Conservation (phyloP, 2,888 invertebrate genomes). For the Philopedon plagiatum region DNA sequence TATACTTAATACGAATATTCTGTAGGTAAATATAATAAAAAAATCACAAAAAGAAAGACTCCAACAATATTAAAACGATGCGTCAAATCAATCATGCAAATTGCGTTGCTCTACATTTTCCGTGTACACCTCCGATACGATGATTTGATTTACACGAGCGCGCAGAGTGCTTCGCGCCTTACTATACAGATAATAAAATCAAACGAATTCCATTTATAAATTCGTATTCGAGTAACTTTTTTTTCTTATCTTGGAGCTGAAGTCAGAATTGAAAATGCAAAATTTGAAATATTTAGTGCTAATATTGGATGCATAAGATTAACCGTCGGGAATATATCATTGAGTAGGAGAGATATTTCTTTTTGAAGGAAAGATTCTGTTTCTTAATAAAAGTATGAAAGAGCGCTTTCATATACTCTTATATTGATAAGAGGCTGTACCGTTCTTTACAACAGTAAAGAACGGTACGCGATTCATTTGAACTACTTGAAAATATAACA, state of each 20-base stretch:
- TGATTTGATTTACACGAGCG: constrained; percentile 17
- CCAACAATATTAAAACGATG: constrained; percentile 9
- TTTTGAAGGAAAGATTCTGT: no score
- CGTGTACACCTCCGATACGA: not conserved
- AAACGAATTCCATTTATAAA: constrained; percentile 2
- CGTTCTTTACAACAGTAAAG: no score
- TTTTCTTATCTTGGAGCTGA: not conserved
- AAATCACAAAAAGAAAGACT: not conserved
- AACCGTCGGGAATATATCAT: no score
- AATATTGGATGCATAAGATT: not conserved
- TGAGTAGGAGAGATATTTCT: no score
- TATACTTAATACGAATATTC: no score
- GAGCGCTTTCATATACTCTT: no score
- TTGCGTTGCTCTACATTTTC: constrained; percentile 10
- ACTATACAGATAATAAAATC: constrained; percentile 1
- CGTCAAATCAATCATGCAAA: constrained; percentile 14
- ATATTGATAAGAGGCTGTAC: no score
- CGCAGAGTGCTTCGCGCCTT: not conserved
- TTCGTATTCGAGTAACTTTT: constrained; percentile 3
- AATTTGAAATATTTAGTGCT: not conserved
- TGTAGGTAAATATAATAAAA: no score
- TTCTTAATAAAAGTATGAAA: no score
- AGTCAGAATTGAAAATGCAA: not conserved
- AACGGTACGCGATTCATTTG: no score
- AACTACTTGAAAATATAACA: no score